Evolutionary conservation across 30 jellyfish, hydroid and myxozoan species (phyloP).

Genomic region (Aurelia sp.): DNA sequence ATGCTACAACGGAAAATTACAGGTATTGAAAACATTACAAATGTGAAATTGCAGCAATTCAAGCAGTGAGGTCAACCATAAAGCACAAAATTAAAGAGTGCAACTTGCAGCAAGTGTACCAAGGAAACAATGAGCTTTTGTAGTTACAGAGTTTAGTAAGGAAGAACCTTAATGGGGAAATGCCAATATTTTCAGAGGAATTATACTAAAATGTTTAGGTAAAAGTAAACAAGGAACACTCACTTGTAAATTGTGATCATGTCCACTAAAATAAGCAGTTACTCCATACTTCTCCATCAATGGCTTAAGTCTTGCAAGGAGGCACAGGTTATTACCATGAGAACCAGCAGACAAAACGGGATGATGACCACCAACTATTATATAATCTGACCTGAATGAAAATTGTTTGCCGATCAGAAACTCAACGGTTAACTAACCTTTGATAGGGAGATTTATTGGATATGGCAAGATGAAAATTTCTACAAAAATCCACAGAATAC

Average conservation of each 20-base stretch:
- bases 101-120: no score
- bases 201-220: neutral
- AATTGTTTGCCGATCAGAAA: neutral
- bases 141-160: no score
- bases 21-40: neutral
- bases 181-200: neutral
- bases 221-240: neutral
- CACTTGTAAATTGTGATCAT: conserved; percentile 96
- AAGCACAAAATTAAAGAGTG: no score
- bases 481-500: no score
- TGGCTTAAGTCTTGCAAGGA: conserved; percentile 74
- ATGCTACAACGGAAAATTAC: conserved; percentile 52
- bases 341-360: conserved; percentile 93
- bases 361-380: conserved; percentile 95
- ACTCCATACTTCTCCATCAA: conserved; percentile 85
- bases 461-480: no score
- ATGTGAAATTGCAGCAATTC: neutral
- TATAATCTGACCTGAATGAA: conserved; percentile 82
- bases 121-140: no score
- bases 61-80: no score
- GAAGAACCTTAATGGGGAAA: no score
- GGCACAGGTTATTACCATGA: conserved; percentile 94
- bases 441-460: neutral
- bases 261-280: conserved; percentile 98
- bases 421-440: neutral